Evolutionary conservation across 2,797 vertebrate species (phyloP), one percentile per base, ranked within the genome.

Genomic region (Borostomias antarcticus): DNA sequence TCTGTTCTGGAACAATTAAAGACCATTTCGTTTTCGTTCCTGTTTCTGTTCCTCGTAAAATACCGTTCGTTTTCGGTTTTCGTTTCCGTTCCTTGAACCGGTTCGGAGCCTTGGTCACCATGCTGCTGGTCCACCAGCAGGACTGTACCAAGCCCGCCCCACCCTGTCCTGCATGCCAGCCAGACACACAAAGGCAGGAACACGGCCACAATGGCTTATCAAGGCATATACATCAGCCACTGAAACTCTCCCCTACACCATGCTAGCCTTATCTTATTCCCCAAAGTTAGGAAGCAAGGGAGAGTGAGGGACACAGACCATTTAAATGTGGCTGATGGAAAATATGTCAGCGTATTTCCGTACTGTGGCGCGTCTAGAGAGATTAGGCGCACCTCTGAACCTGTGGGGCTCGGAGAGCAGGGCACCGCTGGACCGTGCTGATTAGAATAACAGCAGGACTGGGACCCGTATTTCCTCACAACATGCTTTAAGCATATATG

Each of bases 131-230:
- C 13, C 40, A 45, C 17, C 40, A n/a, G 40, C 40, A n/a, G n/a
- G n/a, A n/a, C n/a, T n/a, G n/a, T n/a, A n/a, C n/a, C n/a, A n/a
- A n/a, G n/a, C n/a, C n/a, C n/a, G n/a, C n/a, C n/a, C 62, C 57
- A 53, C 52, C 60, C 35, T 48, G 54, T 56, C 52, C 60, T 29
- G 61, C 45, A 32, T 2, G 74, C 73, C 73, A 85, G 40, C 40
- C 15, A 77, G 7, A 1, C 73, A 81, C 82, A 86, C 77, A 86
- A 82, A 69, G 26, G 19, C 82, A 84, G 82, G 81, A 83, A 81
- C 73, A n/a, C 70, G 26, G 52, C 53, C 70, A 80, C 78, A 86
- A 82, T 81, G 43, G 62, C 43, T 37, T 76, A 82, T 83, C 63
- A 48, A 56, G 56, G 58, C 15, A 33, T 33, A 33, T 11, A 47